Evolutionary conservation across 2,113 vertebrate species (phyloP), one percentile per base, ranked within the genome.

Genomic region (Oostethus manadensis): DNA sequence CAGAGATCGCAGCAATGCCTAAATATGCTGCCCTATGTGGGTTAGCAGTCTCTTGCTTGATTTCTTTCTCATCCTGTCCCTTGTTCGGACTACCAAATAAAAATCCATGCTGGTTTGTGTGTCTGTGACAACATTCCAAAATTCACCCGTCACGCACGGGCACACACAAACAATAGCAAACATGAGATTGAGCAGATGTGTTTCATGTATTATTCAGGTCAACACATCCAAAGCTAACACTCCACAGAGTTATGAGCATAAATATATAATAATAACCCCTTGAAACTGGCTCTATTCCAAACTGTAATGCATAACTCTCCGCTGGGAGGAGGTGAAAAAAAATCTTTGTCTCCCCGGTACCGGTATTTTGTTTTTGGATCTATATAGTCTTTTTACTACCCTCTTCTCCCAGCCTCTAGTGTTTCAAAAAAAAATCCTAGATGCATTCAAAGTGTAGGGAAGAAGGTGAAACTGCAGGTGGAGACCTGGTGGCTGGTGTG

Each of bases 191-290:
- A 84, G 68, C 79, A 79, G 76, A 85, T 77, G 75, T 77, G 72
- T 86, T 86, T 82, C 81, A 89, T 89, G 77, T 87, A 86, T 88
- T 86, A 89, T 89, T 89, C 81, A 89, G 60, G 42, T 50, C 60
- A 74, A 61, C 73, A 58, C 82, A 82, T 82, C 77, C 64, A 79
- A 76, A 68, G 64, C 73, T 59, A 84, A 75, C 78, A 57, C 75
- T 80, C 74, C 51, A 49, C 63, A 58, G 72, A 72, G 66, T 75
- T 70, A 71, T 64, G 66, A 63, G 59, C 72, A 86, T 86, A 84
- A 84, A 88, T 87, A 83, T 82, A 73, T 78, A 75, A 86, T 86
- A 82, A 82, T 79, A 77, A 78, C 61, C 42, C 16, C 0, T 33
- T 22, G 57, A 62, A 76, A 70, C 51, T 26, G 33, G 26, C 29